Conservation (phyloP, 2,113 vertebrate species). For the Leucosticte australis region DNA sequence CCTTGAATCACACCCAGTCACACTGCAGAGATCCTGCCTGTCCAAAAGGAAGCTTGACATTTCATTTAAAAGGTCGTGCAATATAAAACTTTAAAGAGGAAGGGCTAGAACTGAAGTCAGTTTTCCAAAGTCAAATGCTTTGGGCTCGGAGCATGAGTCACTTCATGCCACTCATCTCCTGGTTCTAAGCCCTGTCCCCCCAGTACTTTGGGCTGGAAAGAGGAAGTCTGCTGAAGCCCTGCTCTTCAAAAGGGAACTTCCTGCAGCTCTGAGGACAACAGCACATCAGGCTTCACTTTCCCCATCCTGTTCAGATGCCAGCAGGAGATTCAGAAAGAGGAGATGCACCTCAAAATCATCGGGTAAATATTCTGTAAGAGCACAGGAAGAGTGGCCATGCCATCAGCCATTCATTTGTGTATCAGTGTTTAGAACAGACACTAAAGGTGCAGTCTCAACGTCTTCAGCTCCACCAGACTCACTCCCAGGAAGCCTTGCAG, state of each 20-base stretch:
- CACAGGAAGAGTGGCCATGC: not conserved
- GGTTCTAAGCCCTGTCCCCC: not conserved
- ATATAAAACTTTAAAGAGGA: constrained; percentile 25
- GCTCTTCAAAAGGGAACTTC: not conserved
- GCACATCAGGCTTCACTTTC: not conserved
- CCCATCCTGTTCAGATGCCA: not conserved
- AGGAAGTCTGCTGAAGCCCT: not conserved
- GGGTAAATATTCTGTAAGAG: not conserved
- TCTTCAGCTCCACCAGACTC: not conserved
- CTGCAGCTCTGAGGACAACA: not conserved
- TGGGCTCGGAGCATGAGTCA: constrained; percentile 47
- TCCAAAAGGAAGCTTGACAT: constrained; percentile 41
- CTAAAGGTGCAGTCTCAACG: not conserved
- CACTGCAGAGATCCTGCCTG: not conserved
- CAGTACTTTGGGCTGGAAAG: not conserved
- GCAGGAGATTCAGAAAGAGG: not conserved
- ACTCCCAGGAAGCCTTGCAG: not conserved
- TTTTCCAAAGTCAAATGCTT: constrained; percentile 35
- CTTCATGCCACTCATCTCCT: not conserved
- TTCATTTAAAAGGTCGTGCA: constrained; percentile 27
- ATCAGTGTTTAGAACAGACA: not conserved
- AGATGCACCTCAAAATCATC: not conserved
- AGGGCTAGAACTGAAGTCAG: not conserved
- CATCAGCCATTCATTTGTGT: not conserved
- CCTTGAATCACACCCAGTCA: not conserved